Base-by-base conservation (phyloP, 2,113 vertebrate species). In the Ageneiosus marmoratus region DNA sequence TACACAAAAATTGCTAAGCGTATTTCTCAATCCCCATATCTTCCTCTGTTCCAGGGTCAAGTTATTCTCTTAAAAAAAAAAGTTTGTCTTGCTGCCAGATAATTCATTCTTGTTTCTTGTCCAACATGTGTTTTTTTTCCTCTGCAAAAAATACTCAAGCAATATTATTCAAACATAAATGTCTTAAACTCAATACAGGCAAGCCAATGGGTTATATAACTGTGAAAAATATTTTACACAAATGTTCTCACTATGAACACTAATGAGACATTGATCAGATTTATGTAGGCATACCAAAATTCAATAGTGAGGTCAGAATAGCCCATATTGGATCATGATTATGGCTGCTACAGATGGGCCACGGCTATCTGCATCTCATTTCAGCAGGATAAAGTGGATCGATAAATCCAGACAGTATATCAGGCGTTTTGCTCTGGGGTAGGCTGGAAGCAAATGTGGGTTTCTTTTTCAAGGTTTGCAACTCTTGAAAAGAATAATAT, bases 321-420 rank as follows among this genome's bases (percentile, higher is more conserved):
- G 79, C 34, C n/a, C 69, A 89, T 85, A 90, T 90, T 92, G 90
- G 87, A 91, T 92, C 88, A 91, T 91, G 91, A 93, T 93, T 92
- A 92, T 90, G 91, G 89, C 88, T 84, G 86, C 73, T 88, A 65
- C 67, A 89, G 78, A 56, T 48, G 85, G 86, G 88, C 85, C 77
- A 51, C 88, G 86, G 88, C 89, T 89, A 91, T 92, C 92, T 92
- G 91, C 89, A 91, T 93, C 92, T 92, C 92, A 92, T 93, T 92
- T 86, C 83, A 69, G 60, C 82, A 88, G 87, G 90, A 92, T 90
- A 86, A 92, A 92, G 87, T 88, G 89, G 92, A 93, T 94, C 94
- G 89, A 94, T 94, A 93, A 90, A 91, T 88, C 89, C 87, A 89
- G 87, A 88, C 85, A 87, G 84, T 85, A 88, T 85, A 90, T 91